Conservation (phyloP, 2,888 invertebrate genomes). For the Rhagonycha fulva region DNA sequence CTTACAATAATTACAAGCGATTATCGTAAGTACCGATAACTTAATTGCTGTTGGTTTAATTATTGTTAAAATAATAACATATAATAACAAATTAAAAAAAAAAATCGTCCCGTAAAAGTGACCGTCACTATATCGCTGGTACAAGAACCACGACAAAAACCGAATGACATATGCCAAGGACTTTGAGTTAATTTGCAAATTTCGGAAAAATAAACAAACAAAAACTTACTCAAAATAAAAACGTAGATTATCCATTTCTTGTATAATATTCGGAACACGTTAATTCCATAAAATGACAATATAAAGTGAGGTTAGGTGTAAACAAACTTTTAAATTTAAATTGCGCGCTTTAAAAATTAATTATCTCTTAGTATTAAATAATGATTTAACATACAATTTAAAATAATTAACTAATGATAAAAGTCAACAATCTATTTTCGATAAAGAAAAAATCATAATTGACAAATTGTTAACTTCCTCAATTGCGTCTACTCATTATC, state of each 20-base stretch:
- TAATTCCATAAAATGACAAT: slow-evolving; percentile 23
- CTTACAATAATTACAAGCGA: background rate
- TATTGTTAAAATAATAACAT: background rate
- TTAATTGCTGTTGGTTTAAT: background rate
- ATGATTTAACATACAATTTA: background rate
- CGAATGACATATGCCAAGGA: background rate
- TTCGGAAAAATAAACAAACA: background rate
- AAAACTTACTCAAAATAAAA: slow-evolving; percentile 21
- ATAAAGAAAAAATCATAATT: background rate
- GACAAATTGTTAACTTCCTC: background rate
- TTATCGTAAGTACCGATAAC: background rate
- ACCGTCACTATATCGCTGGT: background rate
- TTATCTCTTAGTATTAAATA: background rate
- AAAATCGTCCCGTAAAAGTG: background rate
- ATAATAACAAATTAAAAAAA: background rate
- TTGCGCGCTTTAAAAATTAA: background rate
- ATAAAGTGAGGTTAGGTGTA: slow-evolving; percentile 2
- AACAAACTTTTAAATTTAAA: slow-evolving; percentile 1
- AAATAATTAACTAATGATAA: background rate
- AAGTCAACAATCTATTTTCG: background rate
- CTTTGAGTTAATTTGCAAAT: background rate
- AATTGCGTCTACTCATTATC: background rate
- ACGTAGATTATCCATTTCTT: slow-evolving; percentile 20
- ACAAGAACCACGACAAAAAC: background rate
- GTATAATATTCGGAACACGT: slow-evolving; percentile 3